A percentile compares a stretch with the other conserved stretches of the same genome.
phyloP scores from a whole-genome alignment of 2,797 vertebrate genomes.

The Anabacerthia variegaticeps region DNA sequence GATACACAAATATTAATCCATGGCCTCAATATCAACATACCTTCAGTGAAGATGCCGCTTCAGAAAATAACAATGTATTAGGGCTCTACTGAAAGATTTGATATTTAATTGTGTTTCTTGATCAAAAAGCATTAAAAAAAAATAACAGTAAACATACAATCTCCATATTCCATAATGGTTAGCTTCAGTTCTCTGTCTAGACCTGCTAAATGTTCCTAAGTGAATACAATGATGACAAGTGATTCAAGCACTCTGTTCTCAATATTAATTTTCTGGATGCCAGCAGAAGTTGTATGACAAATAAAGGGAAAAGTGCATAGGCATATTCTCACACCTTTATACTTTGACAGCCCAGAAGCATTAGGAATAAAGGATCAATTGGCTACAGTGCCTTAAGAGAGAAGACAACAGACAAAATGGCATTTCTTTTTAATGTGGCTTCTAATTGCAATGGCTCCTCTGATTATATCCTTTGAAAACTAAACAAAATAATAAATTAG shows the following conservation, averaged over 20 bases:
- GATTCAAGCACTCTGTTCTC: not conserved
- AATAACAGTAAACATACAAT: not conserved
- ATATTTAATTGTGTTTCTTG: not conserved
- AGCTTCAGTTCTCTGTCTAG: not conserved
- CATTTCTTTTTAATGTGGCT: not conserved
- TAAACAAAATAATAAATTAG: conserved; percentile 41
- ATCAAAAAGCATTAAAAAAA: not conserved
- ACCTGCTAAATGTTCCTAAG: conserved; percentile 5
- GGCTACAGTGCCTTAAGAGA: not conserved
- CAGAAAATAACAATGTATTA: not conserved
- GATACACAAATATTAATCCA: not conserved
- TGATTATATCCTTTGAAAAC: conserved; percentile 17
- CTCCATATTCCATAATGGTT: not conserved
- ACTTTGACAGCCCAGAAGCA: not conserved
- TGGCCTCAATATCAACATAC: not conserved
- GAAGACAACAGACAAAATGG: not conserved
- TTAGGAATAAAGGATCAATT: not conserved
- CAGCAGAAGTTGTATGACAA: not conserved
- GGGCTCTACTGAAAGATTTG: not conserved
- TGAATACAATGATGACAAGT: not conserved
- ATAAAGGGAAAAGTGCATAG: not conserved
- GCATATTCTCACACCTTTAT: not conserved
- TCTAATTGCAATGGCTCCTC: not conserved
- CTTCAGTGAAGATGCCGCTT: not conserved
- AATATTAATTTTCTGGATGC: not conserved